Percentiles rank a stretch among this genome's conserved stretches.
These are phyloP conservation scores for Hypolimnas misippus DNA, from an alignment of 2,888 invertebrate species.

Conservation along the genomic window DNA sequence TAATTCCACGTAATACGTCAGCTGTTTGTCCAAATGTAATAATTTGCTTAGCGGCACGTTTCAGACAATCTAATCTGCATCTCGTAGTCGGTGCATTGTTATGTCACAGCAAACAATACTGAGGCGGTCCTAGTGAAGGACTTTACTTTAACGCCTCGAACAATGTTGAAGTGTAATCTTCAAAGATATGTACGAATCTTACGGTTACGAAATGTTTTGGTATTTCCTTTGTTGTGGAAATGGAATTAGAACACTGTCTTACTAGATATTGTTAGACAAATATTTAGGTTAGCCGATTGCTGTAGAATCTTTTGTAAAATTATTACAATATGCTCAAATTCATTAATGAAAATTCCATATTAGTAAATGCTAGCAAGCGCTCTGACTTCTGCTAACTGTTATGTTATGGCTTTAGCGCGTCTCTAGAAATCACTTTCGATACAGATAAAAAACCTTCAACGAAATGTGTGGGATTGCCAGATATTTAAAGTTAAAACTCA, in stretches of 20 bases:
- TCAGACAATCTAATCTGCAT: conserved; percentile 45
- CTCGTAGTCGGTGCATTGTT: conserved; percentile 29
- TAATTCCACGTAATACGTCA: not conserved
- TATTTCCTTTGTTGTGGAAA: not conserved
- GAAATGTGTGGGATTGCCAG: no score
- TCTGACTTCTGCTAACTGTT: no score
- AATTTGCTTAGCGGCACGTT: conserved; percentile 14
- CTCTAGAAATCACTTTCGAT: no score
- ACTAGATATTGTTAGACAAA: not conserved
- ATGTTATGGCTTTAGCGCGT: no score
- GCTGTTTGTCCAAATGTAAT: conserved; percentile 1
- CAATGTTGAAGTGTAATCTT: not conserved
- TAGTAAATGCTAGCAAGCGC: no score
- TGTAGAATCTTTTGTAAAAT: no score
- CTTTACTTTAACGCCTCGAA: not conserved
- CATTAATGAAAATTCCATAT: no score
- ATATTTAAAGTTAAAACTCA: no score
- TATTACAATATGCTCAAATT: no score
- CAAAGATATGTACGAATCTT: not conserved
- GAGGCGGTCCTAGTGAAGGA: conserved; percentile 18
- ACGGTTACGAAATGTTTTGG: not conserved
- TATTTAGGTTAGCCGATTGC: no score
- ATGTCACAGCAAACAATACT: conserved; percentile 23
- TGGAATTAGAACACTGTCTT: not conserved
- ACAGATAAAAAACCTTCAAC: no score